Evolutionary conservation across 2,797 vertebrate genomes (phyloP).

Genomic region (Pipistrellus pipistrellus): DNA sequence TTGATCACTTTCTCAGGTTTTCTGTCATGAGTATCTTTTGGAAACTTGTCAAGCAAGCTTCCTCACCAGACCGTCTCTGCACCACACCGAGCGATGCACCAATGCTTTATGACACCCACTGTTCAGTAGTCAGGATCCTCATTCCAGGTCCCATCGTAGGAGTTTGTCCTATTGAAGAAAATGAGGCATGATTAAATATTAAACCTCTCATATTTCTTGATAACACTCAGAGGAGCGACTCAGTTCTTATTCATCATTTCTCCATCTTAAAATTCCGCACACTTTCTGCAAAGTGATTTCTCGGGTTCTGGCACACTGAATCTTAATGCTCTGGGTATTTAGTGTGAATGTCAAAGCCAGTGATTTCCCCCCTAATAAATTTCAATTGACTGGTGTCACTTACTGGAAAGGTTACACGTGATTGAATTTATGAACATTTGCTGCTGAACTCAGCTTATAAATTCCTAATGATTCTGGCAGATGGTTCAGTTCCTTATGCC

Average conservation of each 20-base stretch:
- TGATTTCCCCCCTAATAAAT: slow-evolving; percentile 75
- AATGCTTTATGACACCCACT: slow-evolving; percentile 61
- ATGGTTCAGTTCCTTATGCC: slow-evolving; percentile 85
- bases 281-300: slow-evolving; percentile 25
- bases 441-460: slow-evolving; percentile 85
- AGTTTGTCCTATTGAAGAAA: slow-evolving; percentile 69
- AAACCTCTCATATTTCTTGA: slow-evolving; percentile 62
- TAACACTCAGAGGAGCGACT: background rate
- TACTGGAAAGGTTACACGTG: slow-evolving; percentile 87
- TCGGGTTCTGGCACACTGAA: slow-evolving; percentile 48
- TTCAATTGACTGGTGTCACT: slow-evolving; percentile 85
- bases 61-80: background rate
- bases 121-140: slow-evolving; percentile 52
- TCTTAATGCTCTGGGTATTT: slow-evolving; percentile 74
- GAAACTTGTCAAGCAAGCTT: slow-evolving; percentile 40
- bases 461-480: slow-evolving; percentile 88
- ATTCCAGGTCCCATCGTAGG: background rate
- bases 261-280: slow-evolving; percentile 35
- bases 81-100: slow-evolving; percentile 22
- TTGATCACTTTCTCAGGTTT: slow-evolving; percentile 63
- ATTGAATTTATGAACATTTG: slow-evolving; percentile 85
- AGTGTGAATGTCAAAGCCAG: slow-evolving; percentile 72
- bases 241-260: slow-evolving; percentile 62
- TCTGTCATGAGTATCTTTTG: slow-evolving; percentile 14
- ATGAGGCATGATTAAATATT: slow-evolving; percentile 70